Evolutionary conservation across 1,140 invertebrate genomes (phyloP).

Genomic region (Vanessa tameamea): DNA sequence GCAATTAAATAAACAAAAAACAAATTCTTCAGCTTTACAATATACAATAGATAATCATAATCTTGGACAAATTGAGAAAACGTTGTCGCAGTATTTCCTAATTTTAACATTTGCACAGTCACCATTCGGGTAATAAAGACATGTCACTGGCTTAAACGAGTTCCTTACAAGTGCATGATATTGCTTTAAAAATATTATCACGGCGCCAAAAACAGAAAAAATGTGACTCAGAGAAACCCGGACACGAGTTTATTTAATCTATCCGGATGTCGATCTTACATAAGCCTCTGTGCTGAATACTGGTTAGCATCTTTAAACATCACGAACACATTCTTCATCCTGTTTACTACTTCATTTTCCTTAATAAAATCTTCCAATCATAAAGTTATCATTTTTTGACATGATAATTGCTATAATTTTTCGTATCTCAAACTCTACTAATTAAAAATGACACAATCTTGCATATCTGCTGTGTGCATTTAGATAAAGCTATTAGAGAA

Average conservation of each 20-base stretch:
- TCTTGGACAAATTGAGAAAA: too few species aligned
- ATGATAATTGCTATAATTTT: too few species aligned
- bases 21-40: too few species aligned
- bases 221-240: constrained; percentile 60
- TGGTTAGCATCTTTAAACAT: constrained; percentile 1
- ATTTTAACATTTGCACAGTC: constrained; percentile 1
- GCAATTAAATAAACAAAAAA: too few species aligned
- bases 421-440: too few species aligned
- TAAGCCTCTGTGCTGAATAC: constrained; percentile 29
- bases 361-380: too few species aligned
- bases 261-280: constrained; percentile 50
- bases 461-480: too few species aligned
- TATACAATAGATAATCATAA: too few species aligned
- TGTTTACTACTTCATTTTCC: not conserved
- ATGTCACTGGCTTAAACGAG: constrained; percentile 18
- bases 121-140: constrained; percentile 6
- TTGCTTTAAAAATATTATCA: constrained; percentile 37
- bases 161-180: constrained; percentile 29
- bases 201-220: constrained; percentile 37
- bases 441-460: too few species aligned
- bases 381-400: too few species aligned
- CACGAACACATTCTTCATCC: not conserved
- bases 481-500: too few species aligned
- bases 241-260: constrained; percentile 56
- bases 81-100: not conserved